phyloP scores from a whole-genome alignment of 2,888 invertebrate species.

The Lapara coniferarum region DNA sequence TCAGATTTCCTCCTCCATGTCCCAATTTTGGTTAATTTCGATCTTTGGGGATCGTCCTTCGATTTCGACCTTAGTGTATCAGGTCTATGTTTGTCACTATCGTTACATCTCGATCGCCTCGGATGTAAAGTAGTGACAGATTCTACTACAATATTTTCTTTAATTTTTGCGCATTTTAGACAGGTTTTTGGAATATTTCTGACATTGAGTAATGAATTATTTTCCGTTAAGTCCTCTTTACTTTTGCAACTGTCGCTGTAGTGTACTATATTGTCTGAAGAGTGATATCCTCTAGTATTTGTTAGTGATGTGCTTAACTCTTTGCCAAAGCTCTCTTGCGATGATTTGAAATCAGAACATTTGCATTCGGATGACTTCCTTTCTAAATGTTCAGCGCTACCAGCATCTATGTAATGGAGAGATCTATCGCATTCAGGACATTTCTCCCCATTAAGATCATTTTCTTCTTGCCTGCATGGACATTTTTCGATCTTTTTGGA shows the following conservation, averaged over 20 bases:
- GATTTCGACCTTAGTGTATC: slow-evolving; percentile 80
- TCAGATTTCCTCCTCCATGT: slow-evolving; percentile 89
- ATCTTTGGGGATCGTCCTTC: slow-evolving; percentile 78
- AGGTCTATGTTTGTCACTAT: slow-evolving; percentile 60
- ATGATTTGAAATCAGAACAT: slow-evolving; percentile 76
- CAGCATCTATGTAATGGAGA: slow-evolving; percentile 73
- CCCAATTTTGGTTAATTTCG: slow-evolving; percentile 81
- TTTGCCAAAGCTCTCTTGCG: slow-evolving; percentile 76
- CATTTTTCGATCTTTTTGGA: slow-evolving; percentile 66
- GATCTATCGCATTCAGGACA: slow-evolving; percentile 74
- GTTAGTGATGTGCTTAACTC: slow-evolving; percentile 63
- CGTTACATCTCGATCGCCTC: slow-evolving; percentile 69
- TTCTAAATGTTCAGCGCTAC: slow-evolving; percentile 70
- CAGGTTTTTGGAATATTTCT: slow-evolving; percentile 74
- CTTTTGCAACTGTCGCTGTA: slow-evolving; percentile 66
- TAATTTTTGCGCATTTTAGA: slow-evolving; percentile 78
- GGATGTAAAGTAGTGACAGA: slow-evolving; percentile 55
- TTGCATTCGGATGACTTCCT: slow-evolving; percentile 64
- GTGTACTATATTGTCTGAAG: slow-evolving; percentile 74
- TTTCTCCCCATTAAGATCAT: slow-evolving; percentile 57
- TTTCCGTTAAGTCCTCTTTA: slow-evolving; percentile 68
- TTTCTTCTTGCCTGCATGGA: slow-evolving; percentile 56
- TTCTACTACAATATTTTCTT: slow-evolving; percentile 77
- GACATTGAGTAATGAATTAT: slow-evolving; percentile 62
- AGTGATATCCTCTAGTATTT: slow-evolving; percentile 76